Base-by-base conservation (phyloP, 37 sponge, comb jelly and placozoan genomes). In the Agelas oroides region DNA sequence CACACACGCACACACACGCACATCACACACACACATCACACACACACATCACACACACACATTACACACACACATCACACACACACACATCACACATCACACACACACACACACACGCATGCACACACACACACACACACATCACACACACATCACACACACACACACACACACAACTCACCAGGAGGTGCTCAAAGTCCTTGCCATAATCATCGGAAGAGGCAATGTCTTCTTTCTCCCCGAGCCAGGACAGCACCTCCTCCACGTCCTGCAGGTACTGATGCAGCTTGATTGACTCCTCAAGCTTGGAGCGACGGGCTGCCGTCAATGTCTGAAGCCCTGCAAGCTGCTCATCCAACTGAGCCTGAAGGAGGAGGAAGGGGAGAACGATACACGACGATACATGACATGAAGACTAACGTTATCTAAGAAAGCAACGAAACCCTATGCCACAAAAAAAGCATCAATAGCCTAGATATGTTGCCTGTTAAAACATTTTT, bases 281-380 rank as follows among this genome's bases (percentile, higher is more conserved):
- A 65, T 97, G 94, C 20, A 97, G 97, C 64, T 97, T 94, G 70
- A 91, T 94, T 40, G 92, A 86, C 83, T 97, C 97, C 54, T 92
- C 90, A n/a, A 97, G 85, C 20, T 89, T 88, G 36, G 89, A 86
- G 17, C 88, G 70, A 2, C 96, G 82, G 28, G 92, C 94, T 20
- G 97, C 85, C 1, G 85, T 85, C 37, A 97, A 87, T 33, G 94
- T 97, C 79, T 97, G 97, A 14, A 97, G 90, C 14, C 97, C 97
- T 36, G 82, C 78, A 27, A 94, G 88, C 80, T 97, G 97, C 74
- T 97, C 97, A 66, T 97, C 92, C 52, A 97, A 62, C 41, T 91
- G 92, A 27, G 94, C 90, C 94, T 96, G 85, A 5, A 36, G 19
- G 38, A 12, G 27, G 15, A 60, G 23, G 31, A 15, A 24, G 54